A percentile compares a stretch with the other conserved stretches of the same genome.
These are phyloP conservation scores for Neopipo cinnamomea DNA, from an alignment of 2,113 vertebrate genomes.

Conservation along the genomic window DNA sequence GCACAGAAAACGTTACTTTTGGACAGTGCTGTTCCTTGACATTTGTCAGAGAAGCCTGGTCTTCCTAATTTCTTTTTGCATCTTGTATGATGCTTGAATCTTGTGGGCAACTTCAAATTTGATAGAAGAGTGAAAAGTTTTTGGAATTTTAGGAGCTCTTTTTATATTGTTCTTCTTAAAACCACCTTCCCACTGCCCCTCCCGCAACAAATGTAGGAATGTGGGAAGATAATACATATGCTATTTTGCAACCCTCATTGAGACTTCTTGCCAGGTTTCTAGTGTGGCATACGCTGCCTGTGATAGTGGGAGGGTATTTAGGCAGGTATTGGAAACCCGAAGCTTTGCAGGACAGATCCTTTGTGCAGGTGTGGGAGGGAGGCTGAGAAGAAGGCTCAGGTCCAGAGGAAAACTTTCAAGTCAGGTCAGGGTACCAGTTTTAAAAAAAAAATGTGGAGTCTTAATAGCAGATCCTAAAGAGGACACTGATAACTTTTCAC, in stretches of 20 bases:
- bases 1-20: not conserved
- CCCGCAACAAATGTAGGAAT: not conserved
- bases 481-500: not conserved
- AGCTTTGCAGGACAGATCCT: not conserved
- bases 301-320: not conserved
- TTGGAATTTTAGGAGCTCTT: not conserved
- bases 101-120: not conserved
- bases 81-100: not conserved
- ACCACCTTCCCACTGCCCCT: not conserved
- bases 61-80: not conserved
- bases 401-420: not conserved
- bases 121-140: not conserved
- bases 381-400: not conserved
- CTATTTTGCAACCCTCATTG: not conserved
- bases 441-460: not conserved
- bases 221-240: rapidly evolving
- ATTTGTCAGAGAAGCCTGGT: not conserved
- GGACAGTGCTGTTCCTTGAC: not conserved
- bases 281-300: not conserved
- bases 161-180: not conserved
- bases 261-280: not conserved
- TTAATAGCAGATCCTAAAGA: not conserved
- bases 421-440: not conserved
- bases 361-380: not conserved
- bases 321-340: not conserved